Evolutionary conservation across 2,888 invertebrate genomes (phyloP).

Genomic region (Prosopocoilus inquinatus): DNA sequence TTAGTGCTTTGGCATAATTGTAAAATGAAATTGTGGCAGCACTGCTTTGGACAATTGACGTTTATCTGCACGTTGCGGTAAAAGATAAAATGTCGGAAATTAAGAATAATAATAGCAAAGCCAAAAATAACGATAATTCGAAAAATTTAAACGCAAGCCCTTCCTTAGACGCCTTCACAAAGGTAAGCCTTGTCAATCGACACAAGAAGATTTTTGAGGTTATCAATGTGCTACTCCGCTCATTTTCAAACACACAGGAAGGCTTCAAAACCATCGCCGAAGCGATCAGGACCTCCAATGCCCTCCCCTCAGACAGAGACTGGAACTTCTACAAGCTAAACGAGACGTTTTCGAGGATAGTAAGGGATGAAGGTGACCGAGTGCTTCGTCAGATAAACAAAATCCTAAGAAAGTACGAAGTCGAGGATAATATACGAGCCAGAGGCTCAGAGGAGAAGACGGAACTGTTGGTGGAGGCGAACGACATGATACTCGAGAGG

Average conservation of each 20-base stretch:
- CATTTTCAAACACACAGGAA: slow-evolving; percentile 52
- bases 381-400: slow-evolving; percentile 61
- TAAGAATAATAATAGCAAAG: neutral
- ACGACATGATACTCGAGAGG: slow-evolving; percentile 80
- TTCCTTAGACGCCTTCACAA: slow-evolving; percentile 45
- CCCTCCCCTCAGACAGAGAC: slow-evolving; percentile 68
- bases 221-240: slow-evolving; percentile 13
- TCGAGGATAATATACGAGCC: slow-evolving; percentile 57
- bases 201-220: slow-evolving; percentile 17
- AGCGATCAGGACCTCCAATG: slow-evolving; percentile 69
- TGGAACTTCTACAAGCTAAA: slow-evolving; percentile 76
- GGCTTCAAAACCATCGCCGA: slow-evolving; percentile 65
- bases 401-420: slow-evolving; percentile 56
- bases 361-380: slow-evolving; percentile 63
- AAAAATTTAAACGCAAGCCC: neutral
- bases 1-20: no score
- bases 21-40: no score
- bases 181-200: slow-evolving; percentile 36
- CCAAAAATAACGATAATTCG: neutral
- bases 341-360: slow-evolving; percentile 67
- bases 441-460: slow-evolving; percentile 65
- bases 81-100: neutral
- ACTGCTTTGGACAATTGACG: neutral
- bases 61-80: neutral
- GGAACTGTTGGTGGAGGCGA: slow-evolving; percentile 77